Conservation (phyloP, 64 coral and sea anemone species). For the Pocillopora damicornis region DNA sequence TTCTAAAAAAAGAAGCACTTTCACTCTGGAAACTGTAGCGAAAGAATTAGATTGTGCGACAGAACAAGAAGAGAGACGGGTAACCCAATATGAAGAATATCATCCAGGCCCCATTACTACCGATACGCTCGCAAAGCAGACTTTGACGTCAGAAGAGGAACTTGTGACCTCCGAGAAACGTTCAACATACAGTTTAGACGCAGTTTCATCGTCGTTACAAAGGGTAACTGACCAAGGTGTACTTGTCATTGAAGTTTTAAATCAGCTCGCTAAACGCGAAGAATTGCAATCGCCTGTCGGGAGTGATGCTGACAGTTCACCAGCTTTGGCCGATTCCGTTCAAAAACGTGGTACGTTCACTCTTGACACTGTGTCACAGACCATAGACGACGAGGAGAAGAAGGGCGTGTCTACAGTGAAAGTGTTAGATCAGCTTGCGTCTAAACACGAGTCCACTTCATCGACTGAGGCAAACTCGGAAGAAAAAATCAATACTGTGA, state of each 20-base stretch:
- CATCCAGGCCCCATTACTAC: neutral
- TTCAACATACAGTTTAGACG: conserved; percentile 16
- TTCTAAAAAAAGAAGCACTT: conserved; percentile 2
- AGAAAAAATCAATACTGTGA: neutral
- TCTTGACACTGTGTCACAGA: conserved; percentile 24
- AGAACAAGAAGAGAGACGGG: neutral
- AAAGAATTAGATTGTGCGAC: conserved; percentile 13
- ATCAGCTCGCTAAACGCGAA: neutral
- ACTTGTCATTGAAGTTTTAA: neutral
- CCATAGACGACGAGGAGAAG: conserved; percentile 18
- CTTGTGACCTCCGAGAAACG: neutral
- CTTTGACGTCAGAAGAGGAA: neutral
- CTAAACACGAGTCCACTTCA: neutral
- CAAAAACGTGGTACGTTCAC: conserved; percentile 45
- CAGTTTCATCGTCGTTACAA: conserved; percentile 14
- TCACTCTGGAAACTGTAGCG: conserved; percentile 19
- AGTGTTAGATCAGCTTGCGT: conserved; percentile 19
- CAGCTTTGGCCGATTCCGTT: neutral
- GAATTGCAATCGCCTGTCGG: neutral
- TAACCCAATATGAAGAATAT: neutral
- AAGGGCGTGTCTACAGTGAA: conserved; percentile 43
- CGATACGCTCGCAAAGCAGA: neutral
- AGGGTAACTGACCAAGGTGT: neutral
- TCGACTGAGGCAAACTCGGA: neutral
- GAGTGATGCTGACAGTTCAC: neutral